phyloP scores from a whole-genome alignment of 2,888 invertebrate species.

The Teleiodes luculella region DNA sequence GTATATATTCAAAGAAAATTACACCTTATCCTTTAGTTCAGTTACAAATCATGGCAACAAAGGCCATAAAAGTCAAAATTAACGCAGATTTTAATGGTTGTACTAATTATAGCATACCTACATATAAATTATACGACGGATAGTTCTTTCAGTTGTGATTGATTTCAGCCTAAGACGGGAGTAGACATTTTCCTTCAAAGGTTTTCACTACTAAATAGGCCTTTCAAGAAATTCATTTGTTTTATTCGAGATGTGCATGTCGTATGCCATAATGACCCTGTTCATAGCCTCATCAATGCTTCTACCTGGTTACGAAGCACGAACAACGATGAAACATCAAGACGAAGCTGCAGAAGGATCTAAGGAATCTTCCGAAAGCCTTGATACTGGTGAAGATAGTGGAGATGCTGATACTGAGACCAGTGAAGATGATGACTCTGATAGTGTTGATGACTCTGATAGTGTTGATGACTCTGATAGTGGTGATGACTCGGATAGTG shows the following conservation, averaged over 20 bases:
- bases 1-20: conserved; percentile 1
- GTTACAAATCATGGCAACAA: background rate
- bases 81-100: too few relatives aligned
- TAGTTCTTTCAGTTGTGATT: too few relatives aligned
- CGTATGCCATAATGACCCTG: background rate
- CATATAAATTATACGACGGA: too few relatives aligned
- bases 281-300: background rate
- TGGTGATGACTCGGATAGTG: background rate
- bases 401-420: background rate
- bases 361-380: background rate
- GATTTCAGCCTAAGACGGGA: too few relatives aligned
- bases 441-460: background rate
- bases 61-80: background rate
- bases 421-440: too few relatives aligned
- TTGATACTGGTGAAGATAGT: too few relatives aligned
- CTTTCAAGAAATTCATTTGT: background rate
- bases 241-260: background rate
- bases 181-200: too few relatives aligned
- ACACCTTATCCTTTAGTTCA: background rate
- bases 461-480: background rate
- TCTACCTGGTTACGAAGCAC: background rate
- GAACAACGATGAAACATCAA: background rate
- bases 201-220: background rate
- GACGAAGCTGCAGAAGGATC: background rate
- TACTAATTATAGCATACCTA: too few relatives aligned